Percentiles rank a stretch among this genome's conserved stretches.
Conservation (phyloP, 2,113 vertebrate species). For the Cyanoderma ruficeps region DNA sequence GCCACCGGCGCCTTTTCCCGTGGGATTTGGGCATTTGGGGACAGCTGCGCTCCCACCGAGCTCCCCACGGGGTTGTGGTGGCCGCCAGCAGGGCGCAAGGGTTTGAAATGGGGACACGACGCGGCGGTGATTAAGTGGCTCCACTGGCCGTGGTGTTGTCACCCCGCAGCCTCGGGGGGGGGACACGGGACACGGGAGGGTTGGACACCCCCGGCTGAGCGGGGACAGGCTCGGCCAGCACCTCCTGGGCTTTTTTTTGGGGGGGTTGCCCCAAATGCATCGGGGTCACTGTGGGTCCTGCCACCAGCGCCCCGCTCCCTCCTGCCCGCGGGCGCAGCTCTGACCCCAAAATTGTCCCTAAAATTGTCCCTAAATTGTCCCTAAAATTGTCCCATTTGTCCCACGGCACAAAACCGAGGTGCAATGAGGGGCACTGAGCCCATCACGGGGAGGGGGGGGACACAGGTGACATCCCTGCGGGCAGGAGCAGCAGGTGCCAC, state of each 20-base stretch:
- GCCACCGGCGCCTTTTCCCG: accelerated
- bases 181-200: accelerated
- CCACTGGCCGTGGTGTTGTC: neutral
- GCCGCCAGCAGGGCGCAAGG: neutral
- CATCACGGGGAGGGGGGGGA: too few relatives aligned
- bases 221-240: accelerated
- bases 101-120: neutral
- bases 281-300: neutral
- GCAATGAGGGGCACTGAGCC: too few relatives aligned
- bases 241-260: neutral
- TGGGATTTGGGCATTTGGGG: neutral
- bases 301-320: neutral
- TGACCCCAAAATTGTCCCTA: too few relatives aligned
- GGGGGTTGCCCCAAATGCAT: neutral
- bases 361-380: too few relatives aligned
- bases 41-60: accelerated
- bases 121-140: neutral
- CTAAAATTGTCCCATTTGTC: neutral
- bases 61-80: accelerated
- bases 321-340: neutral
- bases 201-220: accelerated
- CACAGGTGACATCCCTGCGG: too few relatives aligned
- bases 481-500: too few relatives aligned
- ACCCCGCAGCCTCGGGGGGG: neutral
- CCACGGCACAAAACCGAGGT: neutral